Evolutionary conservation across 2,113 vertebrate species (phyloP), one percentile per base, ranked within the genome.

Genomic region (Bambusicola thoracicus): DNA sequence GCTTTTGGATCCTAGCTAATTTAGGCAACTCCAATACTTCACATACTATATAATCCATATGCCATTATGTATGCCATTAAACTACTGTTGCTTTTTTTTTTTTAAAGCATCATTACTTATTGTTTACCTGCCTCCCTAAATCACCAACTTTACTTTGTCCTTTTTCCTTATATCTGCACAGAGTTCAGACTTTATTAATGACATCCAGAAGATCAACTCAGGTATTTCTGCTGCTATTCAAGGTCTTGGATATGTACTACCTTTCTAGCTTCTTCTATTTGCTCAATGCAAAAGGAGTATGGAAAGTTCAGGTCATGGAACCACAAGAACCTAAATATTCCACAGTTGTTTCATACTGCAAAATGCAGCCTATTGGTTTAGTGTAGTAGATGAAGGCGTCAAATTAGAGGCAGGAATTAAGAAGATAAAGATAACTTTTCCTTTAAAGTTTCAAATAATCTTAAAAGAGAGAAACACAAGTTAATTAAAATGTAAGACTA

Each of bases 401-500:
- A 88, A 83, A 79, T 38, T 40, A 59, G 48, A 82, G 36, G 21
- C 18, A 80, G 30, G 69, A 85, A 90, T 62, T 49, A 76, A 46
- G 18, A 63, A 43, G 27, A 11, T 32, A 27, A 67, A 77, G 88
- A 44, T 16, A 53, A 22, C 5, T 81, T 38, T 12, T 14, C 25
- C 30, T 81, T 10, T 48, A 38, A 72, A 58, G 11, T 44, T 93
- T 75, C 48, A 89, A 69, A 49, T 14, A 69, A 69, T 51, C 16
- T 20, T 79, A 46, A 69, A 80, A 63, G 20, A 24, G 10, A 65
- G n/a, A 61, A 90, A 72, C 41, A 87, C 5, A 81, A 89, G 46
- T 79, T 84, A 81, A 85, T 91, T 76, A 59, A 94, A 92, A 83
- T 22, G 13, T 5, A 68, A 93, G 92, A 95, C 43, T 41, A 76